Conservation (phyloP, 2,113 vertebrate species). For the Trematomus loennbergii region DNA sequence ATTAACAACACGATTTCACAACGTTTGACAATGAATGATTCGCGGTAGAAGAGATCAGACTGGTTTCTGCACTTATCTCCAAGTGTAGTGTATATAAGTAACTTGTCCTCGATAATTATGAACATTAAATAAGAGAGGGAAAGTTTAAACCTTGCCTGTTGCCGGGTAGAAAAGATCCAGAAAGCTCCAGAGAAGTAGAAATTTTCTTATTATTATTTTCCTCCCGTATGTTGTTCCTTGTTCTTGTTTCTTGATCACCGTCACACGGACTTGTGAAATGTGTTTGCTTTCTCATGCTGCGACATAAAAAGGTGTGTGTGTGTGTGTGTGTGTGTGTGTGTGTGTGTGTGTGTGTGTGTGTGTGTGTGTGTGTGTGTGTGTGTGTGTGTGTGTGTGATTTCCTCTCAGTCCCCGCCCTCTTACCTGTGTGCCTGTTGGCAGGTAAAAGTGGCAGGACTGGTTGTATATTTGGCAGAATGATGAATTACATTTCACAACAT, state of each 20-base stretch:
- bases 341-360: not conserved
- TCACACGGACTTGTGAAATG: not conserved
- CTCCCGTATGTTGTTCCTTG: too few species aligned
- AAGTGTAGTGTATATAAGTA: not conserved
- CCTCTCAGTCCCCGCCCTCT: conserved; percentile 33
- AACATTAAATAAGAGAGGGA: not conserved
- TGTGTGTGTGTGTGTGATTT: not conserved
- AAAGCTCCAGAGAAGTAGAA: conserved; percentile 2
- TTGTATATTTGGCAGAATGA: conserved; percentile 27
- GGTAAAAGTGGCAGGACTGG: conserved; percentile 71
- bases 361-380: conserved; percentile 6
- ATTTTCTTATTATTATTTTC: not conserved
- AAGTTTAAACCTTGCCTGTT: conserved; percentile 37
- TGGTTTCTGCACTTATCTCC: not conserved
- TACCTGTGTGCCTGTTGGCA: conserved; percentile 4
- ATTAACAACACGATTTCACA: not conserved
- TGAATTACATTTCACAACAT: too few species aligned
- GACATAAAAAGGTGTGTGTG: conserved; percentile 3
- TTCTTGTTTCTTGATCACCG: not conserved
- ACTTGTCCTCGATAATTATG: not conserved
- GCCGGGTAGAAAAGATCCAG: not conserved
- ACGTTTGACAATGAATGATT: not conserved
- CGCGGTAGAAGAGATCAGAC: not conserved
- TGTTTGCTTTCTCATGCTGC: not conserved
- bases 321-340: not conserved